A percentile compares a stretch with the other conserved stretches of the same genome.
Evolutionary conservation across 2,113 vertebrate genomes (phyloP).

Genomic region (Protobothrops mucrosquamatus): DNA sequence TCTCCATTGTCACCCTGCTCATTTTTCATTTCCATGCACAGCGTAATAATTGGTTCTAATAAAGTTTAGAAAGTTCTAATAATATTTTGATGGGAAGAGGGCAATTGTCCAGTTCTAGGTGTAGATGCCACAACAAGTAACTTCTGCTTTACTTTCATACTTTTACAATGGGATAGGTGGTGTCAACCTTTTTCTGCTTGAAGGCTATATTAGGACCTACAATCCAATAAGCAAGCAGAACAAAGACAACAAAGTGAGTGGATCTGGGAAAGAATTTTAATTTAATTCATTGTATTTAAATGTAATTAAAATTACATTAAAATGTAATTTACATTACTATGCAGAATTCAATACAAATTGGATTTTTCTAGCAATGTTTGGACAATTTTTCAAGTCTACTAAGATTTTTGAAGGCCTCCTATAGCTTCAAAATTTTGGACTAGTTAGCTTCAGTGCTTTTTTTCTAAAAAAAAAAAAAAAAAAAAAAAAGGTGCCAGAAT

Average conservation of each 20-base stretch:
- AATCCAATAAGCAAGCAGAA: neutral
- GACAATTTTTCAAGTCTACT: neutral
- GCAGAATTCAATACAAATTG: neutral
- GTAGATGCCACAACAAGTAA: neutral
- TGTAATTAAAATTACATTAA: neutral
- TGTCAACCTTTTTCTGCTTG: neutral
- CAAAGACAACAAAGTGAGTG: neutral
- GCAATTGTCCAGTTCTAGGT: neutral
- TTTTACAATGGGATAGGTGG: neutral
- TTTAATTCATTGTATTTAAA: neutral
- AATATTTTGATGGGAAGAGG: neutral
- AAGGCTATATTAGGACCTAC: neutral
- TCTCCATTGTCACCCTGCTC: neutral
- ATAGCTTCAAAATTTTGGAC: neutral
- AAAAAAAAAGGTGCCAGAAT: no score
- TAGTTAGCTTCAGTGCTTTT: neutral
- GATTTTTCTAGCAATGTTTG: neutral
- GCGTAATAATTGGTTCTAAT: neutral
- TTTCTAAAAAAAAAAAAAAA: no score
- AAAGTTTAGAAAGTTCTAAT: neutral
- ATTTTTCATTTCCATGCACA: neutral
- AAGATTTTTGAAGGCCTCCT: neutral
- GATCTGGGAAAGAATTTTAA: neutral
- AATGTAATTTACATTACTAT: neutral
- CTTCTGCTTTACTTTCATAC: neutral